These are phyloP conservation scores for Pardosa pseudoannulata DNA, from an alignment of 2,888 invertebrate genomes.

Conservation along the genomic window DNA sequence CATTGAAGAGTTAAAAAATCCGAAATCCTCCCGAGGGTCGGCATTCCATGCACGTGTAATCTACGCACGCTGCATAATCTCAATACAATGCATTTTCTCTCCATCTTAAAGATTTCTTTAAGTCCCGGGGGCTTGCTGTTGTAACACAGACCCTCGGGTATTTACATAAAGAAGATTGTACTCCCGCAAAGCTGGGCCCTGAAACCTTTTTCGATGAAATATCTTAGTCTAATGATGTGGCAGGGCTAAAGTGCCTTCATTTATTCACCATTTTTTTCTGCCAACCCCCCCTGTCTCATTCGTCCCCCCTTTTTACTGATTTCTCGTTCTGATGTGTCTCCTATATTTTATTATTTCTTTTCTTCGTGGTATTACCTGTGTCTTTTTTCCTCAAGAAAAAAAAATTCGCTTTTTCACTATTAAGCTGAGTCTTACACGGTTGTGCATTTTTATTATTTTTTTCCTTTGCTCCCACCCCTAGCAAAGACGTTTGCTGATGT, in stretches of 20 bases:
- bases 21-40: slow-evolving; percentile 29
- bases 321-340: slow-evolving; percentile 55
- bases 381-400: slow-evolving; percentile 30
- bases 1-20: neutral
- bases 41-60: slow-evolving; percentile 66
- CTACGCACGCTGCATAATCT: slow-evolving; percentile 66
- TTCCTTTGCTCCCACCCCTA: slow-evolving; percentile 28
- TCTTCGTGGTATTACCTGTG: slow-evolving; percentile 59
- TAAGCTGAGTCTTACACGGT: slow-evolving; percentile 65
- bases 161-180: slow-evolving; percentile 72
- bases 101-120: slow-evolving; percentile 58
- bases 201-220: slow-evolving; percentile 69
- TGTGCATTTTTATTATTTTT: slow-evolving; percentile 67
- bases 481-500: slow-evolving; percentile 59
- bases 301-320: slow-evolving; percentile 58
- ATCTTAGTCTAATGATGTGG: slow-evolving; percentile 69
- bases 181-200: slow-evolving; percentile 44
- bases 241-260: slow-evolving; percentile 64
- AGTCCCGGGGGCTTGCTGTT: slow-evolving; percentile 64
- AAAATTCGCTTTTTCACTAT: slow-evolving; percentile 49
- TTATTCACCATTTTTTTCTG: slow-evolving; percentile 62
- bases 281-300: neutral
- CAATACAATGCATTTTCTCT: slow-evolving; percentile 50
- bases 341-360: slow-evolving; percentile 30
- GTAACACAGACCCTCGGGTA: slow-evolving; percentile 44